Percentiles rank a stretch among this genome's conserved stretches.
phyloP scores from a whole-genome alignment of 2,888 invertebrate genomes.

The Noctua pronuba region DNA sequence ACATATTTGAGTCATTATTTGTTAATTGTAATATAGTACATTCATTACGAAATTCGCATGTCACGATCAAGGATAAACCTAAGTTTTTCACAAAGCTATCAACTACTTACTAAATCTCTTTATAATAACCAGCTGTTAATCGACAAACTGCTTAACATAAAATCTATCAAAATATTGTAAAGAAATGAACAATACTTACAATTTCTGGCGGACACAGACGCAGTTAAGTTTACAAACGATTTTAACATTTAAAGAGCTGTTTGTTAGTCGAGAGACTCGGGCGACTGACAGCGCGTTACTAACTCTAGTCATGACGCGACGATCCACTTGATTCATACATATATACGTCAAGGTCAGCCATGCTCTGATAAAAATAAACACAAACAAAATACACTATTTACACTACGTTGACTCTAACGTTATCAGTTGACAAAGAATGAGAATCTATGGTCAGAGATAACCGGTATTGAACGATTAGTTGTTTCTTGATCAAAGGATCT shows the following conservation, averaged over 20 bases:
- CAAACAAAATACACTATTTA: slow-evolving; percentile 55
- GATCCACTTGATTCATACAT: slow-evolving; percentile 62
- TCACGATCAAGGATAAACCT: slow-evolving; percentile 50
- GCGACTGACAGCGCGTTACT: slow-evolving; percentile 68
- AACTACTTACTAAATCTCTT: background rate
- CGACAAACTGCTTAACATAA: background rate
- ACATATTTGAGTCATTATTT: background rate
- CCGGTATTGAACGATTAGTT: slow-evolving; percentile 13
- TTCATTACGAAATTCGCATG: slow-evolving; percentile 46
- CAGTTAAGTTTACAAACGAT: slow-evolving; percentile 71
- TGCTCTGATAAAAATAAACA: slow-evolving; percentile 69
- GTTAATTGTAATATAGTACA: slow-evolving; percentile 26
- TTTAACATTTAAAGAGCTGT: slow-evolving; percentile 75
- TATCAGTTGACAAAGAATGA: slow-evolving; percentile 49
- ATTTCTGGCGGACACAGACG: slow-evolving; percentile 68
- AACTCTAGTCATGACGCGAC: slow-evolving; percentile 40
- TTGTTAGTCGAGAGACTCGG: slow-evolving; percentile 47
- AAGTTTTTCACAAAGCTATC: slow-evolving; percentile 9
- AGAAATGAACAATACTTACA: slow-evolving; percentile 72
- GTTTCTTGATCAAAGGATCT: background rate
- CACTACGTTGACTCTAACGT: slow-evolving; percentile 11
- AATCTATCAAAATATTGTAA: background rate
- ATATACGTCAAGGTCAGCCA: slow-evolving; percentile 65
- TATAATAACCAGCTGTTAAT: background rate
- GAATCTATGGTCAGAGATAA: slow-evolving; percentile 12